Percentiles rank a stretch among this genome's conserved stretches.
phyloP scores from a whole-genome alignment of 2,797 vertebrate genomes.

The Thamnophis elegans region DNA sequence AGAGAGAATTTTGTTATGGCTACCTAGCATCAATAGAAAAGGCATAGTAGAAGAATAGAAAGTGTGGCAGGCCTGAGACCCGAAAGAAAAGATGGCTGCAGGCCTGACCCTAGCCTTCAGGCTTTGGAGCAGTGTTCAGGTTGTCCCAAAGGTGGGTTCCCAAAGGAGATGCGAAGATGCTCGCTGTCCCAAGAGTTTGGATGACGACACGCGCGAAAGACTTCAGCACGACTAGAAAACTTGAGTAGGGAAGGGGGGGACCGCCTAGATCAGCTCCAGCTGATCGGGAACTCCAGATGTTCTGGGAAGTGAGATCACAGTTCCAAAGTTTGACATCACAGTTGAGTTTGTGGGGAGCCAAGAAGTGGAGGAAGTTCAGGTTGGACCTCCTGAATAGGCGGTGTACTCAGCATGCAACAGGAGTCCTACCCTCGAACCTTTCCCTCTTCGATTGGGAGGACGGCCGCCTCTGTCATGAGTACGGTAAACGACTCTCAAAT shows the following conservation, averaged over 20 bases:
- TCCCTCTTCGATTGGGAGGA: rapidly evolving
- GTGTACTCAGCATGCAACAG: rapidly evolving
- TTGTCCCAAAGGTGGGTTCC: background rate
- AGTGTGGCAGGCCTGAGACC: no score
- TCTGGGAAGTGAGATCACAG: background rate
- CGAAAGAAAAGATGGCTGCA: no score
- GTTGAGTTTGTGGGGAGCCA: background rate
- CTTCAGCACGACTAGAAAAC: background rate
- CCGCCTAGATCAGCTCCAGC: background rate
- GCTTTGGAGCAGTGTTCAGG: background rate
- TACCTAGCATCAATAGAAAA: no score
- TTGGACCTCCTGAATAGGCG: rapidly evolving
- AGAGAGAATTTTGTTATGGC: no score
- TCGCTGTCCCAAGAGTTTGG: background rate
- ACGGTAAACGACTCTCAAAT: background rate
- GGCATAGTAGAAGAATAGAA: no score
- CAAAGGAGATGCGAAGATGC: background rate
- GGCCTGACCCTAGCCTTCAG: background rate
- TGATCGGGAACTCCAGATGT: background rate
- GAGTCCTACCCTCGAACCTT: background rate
- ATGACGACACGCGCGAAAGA: background rate
- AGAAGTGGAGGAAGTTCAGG: background rate
- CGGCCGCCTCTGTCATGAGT: background rate
- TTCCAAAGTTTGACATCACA: background rate
- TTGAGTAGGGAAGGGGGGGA: background rate